Conservation (phyloP, 30 jellyfish, hydroid and myxozoan genomes). For the Turritopsis rubra region DNA sequence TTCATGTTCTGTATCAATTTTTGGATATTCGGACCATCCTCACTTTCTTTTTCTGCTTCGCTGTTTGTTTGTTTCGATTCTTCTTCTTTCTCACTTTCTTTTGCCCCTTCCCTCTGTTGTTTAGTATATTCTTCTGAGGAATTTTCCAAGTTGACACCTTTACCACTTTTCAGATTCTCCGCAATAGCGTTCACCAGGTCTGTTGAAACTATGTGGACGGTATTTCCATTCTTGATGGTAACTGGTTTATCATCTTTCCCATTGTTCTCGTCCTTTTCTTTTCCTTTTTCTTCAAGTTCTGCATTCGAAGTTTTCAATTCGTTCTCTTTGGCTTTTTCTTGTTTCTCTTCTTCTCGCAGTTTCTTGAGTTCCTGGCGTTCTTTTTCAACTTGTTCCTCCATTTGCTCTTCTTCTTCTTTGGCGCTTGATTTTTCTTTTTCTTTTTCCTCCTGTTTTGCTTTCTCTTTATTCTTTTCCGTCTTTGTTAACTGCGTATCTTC, state of each 20-base stretch:
- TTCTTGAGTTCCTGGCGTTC: conserved; percentile 24
- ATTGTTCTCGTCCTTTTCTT: conserved; percentile 3
- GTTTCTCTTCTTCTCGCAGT: conserved; percentile 16
- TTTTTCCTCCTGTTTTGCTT: conserved; percentile 15
- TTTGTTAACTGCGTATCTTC: background rate
- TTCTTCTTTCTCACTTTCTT: background rate
- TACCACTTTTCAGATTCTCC: conserved; percentile 16
- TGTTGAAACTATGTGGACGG: conserved; percentile 11
- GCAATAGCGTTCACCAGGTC: conserved; percentile 26
- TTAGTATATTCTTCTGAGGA: background rate
- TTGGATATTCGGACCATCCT: conserved; percentile 17
- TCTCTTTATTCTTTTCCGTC: background rate
- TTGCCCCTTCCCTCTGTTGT: background rate
- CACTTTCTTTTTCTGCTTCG: conserved; percentile 8
- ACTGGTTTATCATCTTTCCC: background rate
- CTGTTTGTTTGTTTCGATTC: background rate
- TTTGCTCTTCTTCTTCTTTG: conserved; percentile 19
- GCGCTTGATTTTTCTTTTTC: conserved; percentile 12
- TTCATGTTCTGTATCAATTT: conserved; percentile 16
- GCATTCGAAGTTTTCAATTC: conserved; percentile 25
- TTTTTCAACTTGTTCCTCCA: conserved; percentile 19
- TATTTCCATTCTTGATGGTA: background rate
- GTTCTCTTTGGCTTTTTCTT: conserved; percentile 16
- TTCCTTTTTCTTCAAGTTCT: conserved; percentile 16
- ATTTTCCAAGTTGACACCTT: background rate